Conservation (phyloP, 2,888 invertebrate genomes). For the Heliconius aoede region DNA sequence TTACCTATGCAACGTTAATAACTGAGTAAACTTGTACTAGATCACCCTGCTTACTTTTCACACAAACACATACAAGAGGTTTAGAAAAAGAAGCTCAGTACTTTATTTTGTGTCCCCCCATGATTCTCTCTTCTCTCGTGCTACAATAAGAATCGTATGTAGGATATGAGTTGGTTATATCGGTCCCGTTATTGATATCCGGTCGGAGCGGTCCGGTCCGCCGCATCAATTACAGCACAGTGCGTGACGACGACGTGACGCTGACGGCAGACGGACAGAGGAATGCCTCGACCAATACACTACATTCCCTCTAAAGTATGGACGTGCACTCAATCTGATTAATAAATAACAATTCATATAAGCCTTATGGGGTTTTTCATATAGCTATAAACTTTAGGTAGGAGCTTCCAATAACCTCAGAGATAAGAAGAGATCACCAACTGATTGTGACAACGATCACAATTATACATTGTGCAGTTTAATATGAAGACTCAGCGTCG, state of each 20-base stretch:
- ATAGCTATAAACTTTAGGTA: too few species aligned
- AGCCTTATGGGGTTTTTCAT: too few species aligned
- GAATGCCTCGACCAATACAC: slow-evolving; percentile 53
- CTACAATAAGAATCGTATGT: slow-evolving; percentile 26
- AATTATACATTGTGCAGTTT: background rate
- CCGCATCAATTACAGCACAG: slow-evolving; percentile 56
- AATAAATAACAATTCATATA: background rate
- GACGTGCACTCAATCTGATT: slow-evolving; percentile 25
- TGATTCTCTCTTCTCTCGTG: background rate
- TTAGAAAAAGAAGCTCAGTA: background rate
- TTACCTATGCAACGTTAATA: too few species aligned
- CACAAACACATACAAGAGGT: background rate
- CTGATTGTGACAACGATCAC: background rate
- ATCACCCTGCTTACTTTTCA: too few species aligned
- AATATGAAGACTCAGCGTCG: too few species aligned
- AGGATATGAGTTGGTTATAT: slow-evolving; percentile 40
- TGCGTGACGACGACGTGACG: slow-evolving; percentile 51
- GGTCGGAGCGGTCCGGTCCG: slow-evolving; percentile 41
- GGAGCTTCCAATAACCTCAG: too few species aligned
- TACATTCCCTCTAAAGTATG: slow-evolving; percentile 48
- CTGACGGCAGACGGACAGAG: slow-evolving; percentile 29
- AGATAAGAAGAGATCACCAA: too few species aligned
- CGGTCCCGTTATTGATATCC: slow-evolving; percentile 34
- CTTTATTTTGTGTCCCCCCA: background rate
- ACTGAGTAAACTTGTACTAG: too few species aligned